Base-by-base conservation (phyloP, 2,113 vertebrate genomes). In the Girardinichthys multiradiatus region DNA sequence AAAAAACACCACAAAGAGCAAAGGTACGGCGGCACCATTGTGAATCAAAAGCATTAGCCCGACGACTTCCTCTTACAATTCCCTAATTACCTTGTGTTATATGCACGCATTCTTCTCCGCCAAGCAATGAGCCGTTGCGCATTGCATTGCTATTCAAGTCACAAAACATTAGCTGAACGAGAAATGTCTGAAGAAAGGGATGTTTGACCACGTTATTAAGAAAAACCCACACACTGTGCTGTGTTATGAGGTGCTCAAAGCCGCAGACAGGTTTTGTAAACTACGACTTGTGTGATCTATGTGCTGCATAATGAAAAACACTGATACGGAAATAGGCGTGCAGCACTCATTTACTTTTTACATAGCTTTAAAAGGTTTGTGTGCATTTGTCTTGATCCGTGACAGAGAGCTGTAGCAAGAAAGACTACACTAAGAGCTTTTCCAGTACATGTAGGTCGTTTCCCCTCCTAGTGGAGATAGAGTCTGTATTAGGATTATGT, bases 361-460 rank as follows among this genome's bases (percentile, higher is more conserved):
- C 78, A 15, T 39, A 7, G 70, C 82, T 86, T 73, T 82, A 76
- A 88, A 73, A 81, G 48, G 61, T 29, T 54, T 61, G 77, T 63
- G 76, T 68, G 68, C 58, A 71, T 87, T 83, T 82, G 76, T 76
- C 66, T 80, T 74, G 39, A 61, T 86, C 81, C 77, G 70, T 73
- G 72, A 69, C 58, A 79, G 66, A 37, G 70, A 78, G 69, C 61
- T 29, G 64, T 35, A 75, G 80, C 35, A 81, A 54, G 79, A 72
- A 74, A 78, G 27, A 58, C 74, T 80, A 58, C 64, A 74, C 77
- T 76, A 74, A 78, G 69, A 90, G 87, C 85, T 59, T 76, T 72
- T 61, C 54, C 74, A 72, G 70, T 76, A 84, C 90, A 92, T 91
- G 89, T 91, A 90, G 89, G 91, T 91, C 89, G 90, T 86, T 91